Conservation (phyloP, 2,888 invertebrate species). For the Drosophila mercatorum region DNA sequence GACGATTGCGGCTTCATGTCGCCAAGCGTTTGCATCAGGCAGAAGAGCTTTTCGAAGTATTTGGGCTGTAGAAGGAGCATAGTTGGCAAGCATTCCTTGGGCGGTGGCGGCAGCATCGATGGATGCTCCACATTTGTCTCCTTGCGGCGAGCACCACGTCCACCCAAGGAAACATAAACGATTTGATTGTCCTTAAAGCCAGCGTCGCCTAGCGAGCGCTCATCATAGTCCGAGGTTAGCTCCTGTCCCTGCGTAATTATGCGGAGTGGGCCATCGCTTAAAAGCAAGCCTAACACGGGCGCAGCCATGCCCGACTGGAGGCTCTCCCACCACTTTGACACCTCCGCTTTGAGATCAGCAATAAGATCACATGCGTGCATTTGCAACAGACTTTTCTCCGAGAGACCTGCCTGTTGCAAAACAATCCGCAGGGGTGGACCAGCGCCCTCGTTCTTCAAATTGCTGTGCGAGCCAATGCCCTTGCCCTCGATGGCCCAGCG, state of each 20-base stretch:
- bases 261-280: slow-evolving; percentile 93
- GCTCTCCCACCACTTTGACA: slow-evolving; percentile 97
- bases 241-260: slow-evolving; percentile 98
- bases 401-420: slow-evolving; percentile 94
- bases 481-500: slow-evolving; percentile 94
- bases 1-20: slow-evolving; percentile 92
- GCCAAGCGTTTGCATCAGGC: slow-evolving; percentile 94
- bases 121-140: slow-evolving; percentile 89
- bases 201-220: slow-evolving; percentile 94
- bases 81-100: slow-evolving; percentile 93
- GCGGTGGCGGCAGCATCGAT: slow-evolving; percentile 93
- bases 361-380: slow-evolving; percentile 94
- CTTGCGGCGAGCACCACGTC: slow-evolving; percentile 86
- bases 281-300: slow-evolving; percentile 88
- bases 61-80: slow-evolving; percentile 92
- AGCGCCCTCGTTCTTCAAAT: slow-evolving; percentile 85
- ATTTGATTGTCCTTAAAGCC: slow-evolving; percentile 97
- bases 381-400: slow-evolving; percentile 92
- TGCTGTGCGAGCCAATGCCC: slow-evolving; percentile 91
- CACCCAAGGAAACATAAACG: slow-evolving; percentile 95
- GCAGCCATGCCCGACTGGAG: slow-evolving; percentile 84
- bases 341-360: slow-evolving; percentile 96
- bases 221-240: slow-evolving; percentile 95
- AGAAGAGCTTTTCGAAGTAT: slow-evolving; percentile 96
- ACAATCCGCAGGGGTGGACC: slow-evolving; percentile 91